Conservation (phyloP, 2,888 invertebrate species). For the Prosapia bicincta region DNA sequence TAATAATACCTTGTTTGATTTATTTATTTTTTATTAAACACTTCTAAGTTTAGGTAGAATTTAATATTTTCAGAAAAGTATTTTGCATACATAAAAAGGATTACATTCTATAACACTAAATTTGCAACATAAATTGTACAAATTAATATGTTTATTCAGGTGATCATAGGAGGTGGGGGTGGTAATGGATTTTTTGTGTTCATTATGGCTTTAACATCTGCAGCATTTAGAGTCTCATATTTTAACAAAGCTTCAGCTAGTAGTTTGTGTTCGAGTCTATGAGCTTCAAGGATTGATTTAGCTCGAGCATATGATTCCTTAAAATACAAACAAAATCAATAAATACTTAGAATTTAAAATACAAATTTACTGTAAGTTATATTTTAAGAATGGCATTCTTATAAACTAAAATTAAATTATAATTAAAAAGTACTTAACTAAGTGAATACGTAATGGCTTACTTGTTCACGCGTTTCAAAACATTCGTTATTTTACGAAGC, state of each 20-base stretch:
- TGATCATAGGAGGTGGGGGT: not conserved
- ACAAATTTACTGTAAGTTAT: too few species aligned
- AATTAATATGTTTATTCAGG: not conserved
- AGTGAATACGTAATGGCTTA: too few species aligned
- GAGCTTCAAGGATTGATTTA: constrained; percentile 1
- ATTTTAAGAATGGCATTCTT: too few species aligned
- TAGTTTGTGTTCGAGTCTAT: constrained; percentile 9
- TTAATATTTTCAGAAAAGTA: not conserved
- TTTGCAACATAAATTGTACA: not conserved
- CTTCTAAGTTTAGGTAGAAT: not conserved
- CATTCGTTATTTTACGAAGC: too few species aligned
- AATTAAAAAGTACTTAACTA: too few species aligned
- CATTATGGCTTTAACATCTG: constrained; percentile 12
- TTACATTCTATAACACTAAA: not conserved
- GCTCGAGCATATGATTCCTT: constrained; percentile 18
- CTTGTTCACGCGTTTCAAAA: too few species aligned
- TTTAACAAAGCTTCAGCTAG: constrained; percentile 15
- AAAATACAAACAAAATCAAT: too few species aligned
- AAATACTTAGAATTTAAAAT: not conserved
- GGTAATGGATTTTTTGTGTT: not conserved
- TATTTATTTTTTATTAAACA: too few species aligned
- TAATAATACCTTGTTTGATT: too few species aligned
- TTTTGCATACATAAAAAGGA: not conserved
- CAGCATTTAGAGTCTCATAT: constrained; percentile 17
- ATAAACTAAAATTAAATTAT: too few species aligned